Evolutionary conservation across 2,888 invertebrate genomes (phyloP), one percentile per base, ranked within the genome.

Genomic region (Lymantria monacha): DNA sequence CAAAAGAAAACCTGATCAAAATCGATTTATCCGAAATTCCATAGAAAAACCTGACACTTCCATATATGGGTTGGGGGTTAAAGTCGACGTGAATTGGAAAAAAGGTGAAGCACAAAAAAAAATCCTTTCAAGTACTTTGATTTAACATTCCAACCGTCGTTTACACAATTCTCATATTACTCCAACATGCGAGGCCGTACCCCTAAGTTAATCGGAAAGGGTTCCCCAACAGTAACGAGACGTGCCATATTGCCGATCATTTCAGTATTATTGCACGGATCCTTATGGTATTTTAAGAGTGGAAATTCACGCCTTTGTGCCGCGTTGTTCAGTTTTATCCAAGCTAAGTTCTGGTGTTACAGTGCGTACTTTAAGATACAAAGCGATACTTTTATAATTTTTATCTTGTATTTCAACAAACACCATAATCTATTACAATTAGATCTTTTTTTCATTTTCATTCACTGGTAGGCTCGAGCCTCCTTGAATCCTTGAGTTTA

Each of bases 271-370:
- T 43, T 38, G 30, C 43, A 38, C 37, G 31, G 31, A 14, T 31
- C 12, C 44, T 30, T 14, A 11, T 38, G 48, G 43, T 43, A 13
- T 38, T 44, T 9, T 47, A 11, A 31, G 31, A 30, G 30, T 37
- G 11, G 41, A 44, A 51, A 46, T 30, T 51, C 38, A 51, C 46
- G 31, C 38, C 31, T 46, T 50, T 43, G 46, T 50, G 43, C 38
- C 10, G 22, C 31, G 11, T 33, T 40, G 41, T 51, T 47, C 40
- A 47, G 13, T 47, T 51, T 51, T 51, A 44, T 33, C 43, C 15
- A 15, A 44, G n/a, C 8, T 40, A 41, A 36, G n/a, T 9, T 33
- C 33, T 13, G 15, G 31, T 13, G 15, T 8, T 30, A 30, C 36
- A 41, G 40, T 30, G 30, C 5, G 0, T 10, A 13, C 33, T 33